phyloP scores from a whole-genome alignment of 1,140 invertebrate species.

The Cydia strobilella region DNA sequence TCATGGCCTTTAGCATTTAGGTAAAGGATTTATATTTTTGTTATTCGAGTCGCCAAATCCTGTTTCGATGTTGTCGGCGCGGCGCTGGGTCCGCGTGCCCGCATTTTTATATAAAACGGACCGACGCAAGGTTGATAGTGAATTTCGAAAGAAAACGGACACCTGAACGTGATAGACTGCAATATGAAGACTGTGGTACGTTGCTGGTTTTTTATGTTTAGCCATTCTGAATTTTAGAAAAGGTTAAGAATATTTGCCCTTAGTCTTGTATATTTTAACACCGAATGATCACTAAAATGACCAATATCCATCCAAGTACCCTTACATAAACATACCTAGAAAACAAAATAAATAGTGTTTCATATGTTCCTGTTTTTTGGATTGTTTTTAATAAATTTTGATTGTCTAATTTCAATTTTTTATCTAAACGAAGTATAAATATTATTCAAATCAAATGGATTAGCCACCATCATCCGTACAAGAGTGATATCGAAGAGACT shows the following conservation, averaged over 20 bases:
- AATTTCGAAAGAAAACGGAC: not conserved
- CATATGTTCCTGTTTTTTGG: too few species aligned
- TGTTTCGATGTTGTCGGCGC: not conserved
- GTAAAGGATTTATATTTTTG: constrained; percentile 1
- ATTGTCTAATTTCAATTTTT: too few species aligned
- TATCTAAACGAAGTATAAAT: too few species aligned
- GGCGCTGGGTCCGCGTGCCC: not conserved
- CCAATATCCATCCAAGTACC: too few species aligned
- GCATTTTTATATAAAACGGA: constrained; percentile 10
- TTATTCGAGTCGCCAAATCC: not conserved
- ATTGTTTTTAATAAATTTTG: too few species aligned
- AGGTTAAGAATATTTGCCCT: not conserved
- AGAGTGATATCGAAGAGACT: too few species aligned
- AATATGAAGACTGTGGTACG: constrained; percentile 25
- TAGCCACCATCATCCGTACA: too few species aligned
- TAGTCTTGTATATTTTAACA: too few species aligned
- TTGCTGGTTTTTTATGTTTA: not conserved
- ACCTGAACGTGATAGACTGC: not conserved
- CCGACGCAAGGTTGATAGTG: not conserved
- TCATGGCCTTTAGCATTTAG: not conserved
- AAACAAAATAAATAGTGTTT: too few species aligned
- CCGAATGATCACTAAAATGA: too few species aligned
- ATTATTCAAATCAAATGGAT: too few species aligned
- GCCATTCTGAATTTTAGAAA: not conserved
- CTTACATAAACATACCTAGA: too few species aligned